Evolutionary conservation across 2,888 invertebrate genomes (phyloP).

Genomic region (Scelioninae gen. 2): DNA sequence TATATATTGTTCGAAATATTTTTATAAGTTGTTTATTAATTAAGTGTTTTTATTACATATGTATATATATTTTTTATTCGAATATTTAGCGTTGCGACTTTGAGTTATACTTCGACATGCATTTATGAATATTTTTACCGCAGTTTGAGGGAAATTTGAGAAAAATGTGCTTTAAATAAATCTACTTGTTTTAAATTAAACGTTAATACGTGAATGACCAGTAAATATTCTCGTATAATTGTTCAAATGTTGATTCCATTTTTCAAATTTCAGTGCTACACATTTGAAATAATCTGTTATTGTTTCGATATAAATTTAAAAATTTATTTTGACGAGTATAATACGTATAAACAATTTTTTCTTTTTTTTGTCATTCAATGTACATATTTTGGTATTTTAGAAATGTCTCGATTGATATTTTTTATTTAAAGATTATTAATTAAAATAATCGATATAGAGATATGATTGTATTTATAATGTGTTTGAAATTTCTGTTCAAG

Average conservation of each 20-base stretch:
- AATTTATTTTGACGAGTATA: too few species aligned
- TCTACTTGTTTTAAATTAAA: too few species aligned
- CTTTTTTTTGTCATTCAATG: background rate
- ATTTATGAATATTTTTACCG: constrained; percentile 13
- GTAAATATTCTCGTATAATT: too few species aligned
- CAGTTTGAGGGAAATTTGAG: background rate
- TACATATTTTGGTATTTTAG: constrained; percentile 1
- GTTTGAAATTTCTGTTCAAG: constrained; percentile 15
- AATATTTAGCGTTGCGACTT: background rate
- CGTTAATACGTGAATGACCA: too few species aligned
- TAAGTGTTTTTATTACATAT: constrained; percentile 3
- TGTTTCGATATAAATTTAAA: too few species aligned
- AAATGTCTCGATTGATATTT: constrained; percentile 29
- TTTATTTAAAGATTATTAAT: constrained; percentile 31
- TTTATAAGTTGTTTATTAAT: constrained; percentile 4
- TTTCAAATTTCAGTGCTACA: too few species aligned
- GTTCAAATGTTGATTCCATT: too few species aligned
- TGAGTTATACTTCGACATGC: constrained; percentile 5
- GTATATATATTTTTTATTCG: constrained; percentile 18
- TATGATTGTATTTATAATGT: constrained; percentile 5
- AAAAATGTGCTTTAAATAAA: background rate
- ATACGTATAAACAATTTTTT: too few species aligned
- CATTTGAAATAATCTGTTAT: too few species aligned
- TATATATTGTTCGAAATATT: constrained; percentile 10
- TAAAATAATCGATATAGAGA: constrained; percentile 25